Evolutionary conservation across 1,140 invertebrate species (phyloP).

Genomic region (Neotoxoptera formosana): DNA sequence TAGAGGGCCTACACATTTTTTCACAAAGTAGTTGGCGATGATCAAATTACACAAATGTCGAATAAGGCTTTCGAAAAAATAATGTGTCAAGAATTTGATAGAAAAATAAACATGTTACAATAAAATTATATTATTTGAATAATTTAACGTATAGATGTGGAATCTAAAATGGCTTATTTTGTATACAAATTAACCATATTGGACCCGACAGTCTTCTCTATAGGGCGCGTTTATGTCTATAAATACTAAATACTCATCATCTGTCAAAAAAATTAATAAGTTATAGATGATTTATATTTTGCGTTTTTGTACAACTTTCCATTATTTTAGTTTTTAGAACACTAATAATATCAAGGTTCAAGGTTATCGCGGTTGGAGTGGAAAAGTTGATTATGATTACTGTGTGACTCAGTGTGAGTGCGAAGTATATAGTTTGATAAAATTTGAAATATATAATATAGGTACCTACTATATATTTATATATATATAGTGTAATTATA

Average conservation of each 20-base stretch:
- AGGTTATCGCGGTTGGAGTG: background rate
- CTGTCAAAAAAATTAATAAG: background rate
- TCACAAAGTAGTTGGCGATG: background rate
- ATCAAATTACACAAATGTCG: background rate
- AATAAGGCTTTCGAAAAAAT: background rate
- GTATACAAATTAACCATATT: background rate
- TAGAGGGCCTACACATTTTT: background rate
- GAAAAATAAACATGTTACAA: background rate
- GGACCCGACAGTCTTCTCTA: background rate
- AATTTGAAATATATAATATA: too few species aligned
- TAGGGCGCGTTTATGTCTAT: background rate
- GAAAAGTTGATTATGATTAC: background rate
- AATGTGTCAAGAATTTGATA: background rate
- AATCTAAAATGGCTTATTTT: background rate
- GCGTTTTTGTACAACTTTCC: background rate
- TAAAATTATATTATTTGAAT: constrained; percentile 12
- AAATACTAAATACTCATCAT: background rate
- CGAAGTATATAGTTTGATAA: background rate
- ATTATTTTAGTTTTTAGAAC: background rate
- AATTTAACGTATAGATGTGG: background rate
- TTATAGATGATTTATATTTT: background rate
- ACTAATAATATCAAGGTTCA: background rate
- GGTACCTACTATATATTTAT: too few species aligned
- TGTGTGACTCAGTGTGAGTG: background rate
- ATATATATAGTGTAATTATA: too few species aligned